phyloP scores from a whole-genome alignment of 2,888 invertebrate species.

The Andrena minutula region DNA sequence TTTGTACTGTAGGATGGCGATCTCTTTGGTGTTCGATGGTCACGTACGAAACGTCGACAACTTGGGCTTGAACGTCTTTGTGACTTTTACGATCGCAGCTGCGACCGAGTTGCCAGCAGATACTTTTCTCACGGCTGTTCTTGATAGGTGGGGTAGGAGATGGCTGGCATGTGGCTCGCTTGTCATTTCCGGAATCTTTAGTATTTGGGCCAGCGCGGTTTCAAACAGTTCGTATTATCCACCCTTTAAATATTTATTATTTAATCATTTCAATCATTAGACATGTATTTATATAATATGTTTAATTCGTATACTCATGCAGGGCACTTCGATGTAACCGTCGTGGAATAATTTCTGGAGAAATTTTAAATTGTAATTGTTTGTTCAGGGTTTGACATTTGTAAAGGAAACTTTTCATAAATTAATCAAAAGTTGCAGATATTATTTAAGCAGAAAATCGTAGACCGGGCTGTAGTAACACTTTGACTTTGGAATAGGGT shows the following conservation, averaged over 20 bases:
- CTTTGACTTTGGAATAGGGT: no score
- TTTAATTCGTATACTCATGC: no score
- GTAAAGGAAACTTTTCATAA: no score
- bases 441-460: no score
- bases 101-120: conserved; percentile 95
- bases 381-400: no score
- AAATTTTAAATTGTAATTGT: no score
- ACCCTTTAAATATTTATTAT: background rate
- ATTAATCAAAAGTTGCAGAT: no score
- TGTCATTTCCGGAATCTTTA: conserved; percentile 92
- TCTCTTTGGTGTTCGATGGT: conserved; percentile 94
- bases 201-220: conserved; percentile 91
- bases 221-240: conserved; percentile 88
- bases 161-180: conserved; percentile 94
- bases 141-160: conserved; percentile 93
- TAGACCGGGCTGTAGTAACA: no score
- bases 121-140: conserved; percentile 90
- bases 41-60: conserved; percentile 95
- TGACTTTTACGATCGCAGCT: conserved; percentile 94
- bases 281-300: no score
- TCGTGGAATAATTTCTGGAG: no score
- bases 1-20: conserved; percentile 88
- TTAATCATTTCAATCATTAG: background rate
- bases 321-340: no score
- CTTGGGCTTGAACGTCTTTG: conserved; percentile 92